Evolutionary conservation across 1,140 invertebrate genomes (phyloP).

Genomic region (Drosophila erecta): DNA sequence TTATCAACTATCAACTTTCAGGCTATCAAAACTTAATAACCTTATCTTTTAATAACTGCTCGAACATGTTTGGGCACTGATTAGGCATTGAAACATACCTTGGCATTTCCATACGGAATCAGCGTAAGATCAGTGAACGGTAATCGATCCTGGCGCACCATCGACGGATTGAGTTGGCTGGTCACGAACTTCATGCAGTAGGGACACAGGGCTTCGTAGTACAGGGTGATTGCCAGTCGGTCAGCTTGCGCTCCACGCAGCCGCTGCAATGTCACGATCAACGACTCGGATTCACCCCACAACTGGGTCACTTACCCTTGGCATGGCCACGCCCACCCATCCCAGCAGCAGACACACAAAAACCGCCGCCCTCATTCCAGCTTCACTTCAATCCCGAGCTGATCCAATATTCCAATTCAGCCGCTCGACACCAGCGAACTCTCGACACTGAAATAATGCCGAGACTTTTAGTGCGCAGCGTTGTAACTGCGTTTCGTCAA

Average conservation of each 20-base stretch:
- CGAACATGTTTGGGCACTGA: no score
- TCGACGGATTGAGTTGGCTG: constrained; percentile 55
- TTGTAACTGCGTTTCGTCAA: neutral
- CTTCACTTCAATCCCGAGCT: constrained; percentile 3
- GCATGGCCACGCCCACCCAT: constrained; percentile 9
- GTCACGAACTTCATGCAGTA: constrained; percentile 75
- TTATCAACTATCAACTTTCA: neutral
- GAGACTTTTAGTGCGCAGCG: constrained; percentile 1
- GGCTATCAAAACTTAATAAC: neutral
- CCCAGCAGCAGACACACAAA: constrained; percentile 32
- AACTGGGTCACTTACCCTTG: constrained; percentile 23
- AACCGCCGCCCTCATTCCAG: constrained; percentile 20
- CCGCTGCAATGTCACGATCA: constrained; percentile 25
- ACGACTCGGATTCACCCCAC: neutral
- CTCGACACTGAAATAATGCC: constrained; percentile 35
- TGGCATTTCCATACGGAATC: constrained; percentile 79
- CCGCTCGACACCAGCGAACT: constrained; percentile 12
- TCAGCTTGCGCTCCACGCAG: neutral
- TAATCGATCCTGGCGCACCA: constrained; percentile 46
- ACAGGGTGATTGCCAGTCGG: constrained; percentile 60
- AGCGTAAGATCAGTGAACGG: constrained; percentile 61
- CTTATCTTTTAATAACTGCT: neutral
- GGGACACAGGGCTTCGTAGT: constrained; percentile 77
- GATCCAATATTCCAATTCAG: constrained; percentile 34
- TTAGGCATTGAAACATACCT: constrained; percentile 1